A percentile compares a stretch with the other conserved stretches of the same genome.
phyloP scores from a whole-genome alignment of 2,113 vertebrate species.

The Scortum barcoo region DNA sequence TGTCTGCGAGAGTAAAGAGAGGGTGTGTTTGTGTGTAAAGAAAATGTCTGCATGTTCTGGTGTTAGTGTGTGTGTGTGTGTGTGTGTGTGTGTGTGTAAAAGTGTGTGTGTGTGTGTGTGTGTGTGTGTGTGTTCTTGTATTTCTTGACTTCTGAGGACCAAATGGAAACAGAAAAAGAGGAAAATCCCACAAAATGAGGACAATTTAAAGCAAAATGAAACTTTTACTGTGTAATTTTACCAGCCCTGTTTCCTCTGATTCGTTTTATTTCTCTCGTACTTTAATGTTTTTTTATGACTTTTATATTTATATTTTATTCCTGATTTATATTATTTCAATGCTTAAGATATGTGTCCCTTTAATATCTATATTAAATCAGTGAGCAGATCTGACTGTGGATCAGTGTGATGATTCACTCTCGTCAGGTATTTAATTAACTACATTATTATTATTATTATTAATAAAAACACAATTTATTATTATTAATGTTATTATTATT shows the following conservation, averaged over 20 bases:
- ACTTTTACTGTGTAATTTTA: neutral
- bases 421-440: no score
- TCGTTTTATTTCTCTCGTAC: neutral
- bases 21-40: conserved; percentile 26
- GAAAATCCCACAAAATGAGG: neutral
- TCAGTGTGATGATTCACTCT: no score
- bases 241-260: neutral
- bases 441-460: no score
- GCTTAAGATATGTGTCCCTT: no score
- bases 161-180: neutral
- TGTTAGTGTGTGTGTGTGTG: conserved; percentile 15
- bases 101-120: no score
- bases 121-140: neutral
- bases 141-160: conserved; percentile 32
- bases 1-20: conserved; percentile 22
- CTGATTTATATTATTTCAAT: no score
- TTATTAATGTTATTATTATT: no score
- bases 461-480: no score
- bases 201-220: neutral
- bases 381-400: no score
- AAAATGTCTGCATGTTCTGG: neutral
- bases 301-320: no score
- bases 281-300: no score
- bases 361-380: no score
- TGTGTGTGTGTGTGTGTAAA: conserved; percentile 28